Evolutionary conservation across 2,888 invertebrate genomes (phyloP).

Genomic region (Aspidapion aeneum): DNA sequence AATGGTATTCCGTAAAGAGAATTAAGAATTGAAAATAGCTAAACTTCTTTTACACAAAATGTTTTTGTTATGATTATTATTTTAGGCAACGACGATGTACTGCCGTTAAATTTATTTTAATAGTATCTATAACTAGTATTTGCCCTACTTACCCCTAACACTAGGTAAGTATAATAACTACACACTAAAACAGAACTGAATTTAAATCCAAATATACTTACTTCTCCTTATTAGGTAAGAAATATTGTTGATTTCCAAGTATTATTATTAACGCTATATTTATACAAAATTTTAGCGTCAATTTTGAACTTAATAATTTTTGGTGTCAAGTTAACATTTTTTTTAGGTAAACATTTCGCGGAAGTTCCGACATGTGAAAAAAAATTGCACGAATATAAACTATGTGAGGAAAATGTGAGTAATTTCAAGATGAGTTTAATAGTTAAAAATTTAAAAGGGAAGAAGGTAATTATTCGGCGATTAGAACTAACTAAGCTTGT

Average conservation of each 20-base stretch:
- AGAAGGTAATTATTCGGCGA: slow-evolving; percentile 1
- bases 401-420: neutral
- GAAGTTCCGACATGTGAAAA: neutral
- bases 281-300: neutral
- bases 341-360: neutral
- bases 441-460: neutral
- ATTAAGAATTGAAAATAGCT: no score
- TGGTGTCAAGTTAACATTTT: neutral
- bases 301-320: neutral
- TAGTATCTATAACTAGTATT: no score
- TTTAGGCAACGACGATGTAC: no score
- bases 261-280: neutral
- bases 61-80: no score
- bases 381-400: neutral
- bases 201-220: no score
- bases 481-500: neutral
- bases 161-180: neutral
- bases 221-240: no score
- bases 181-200: neutral
- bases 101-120: no score
- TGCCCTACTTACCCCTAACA: neutral
- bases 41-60: no score
- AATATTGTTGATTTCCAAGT: no score
- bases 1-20: no score
- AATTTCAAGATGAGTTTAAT: neutral